Conservation (phyloP, 2,888 invertebrate species). For the Tortrix viridana region DNA sequence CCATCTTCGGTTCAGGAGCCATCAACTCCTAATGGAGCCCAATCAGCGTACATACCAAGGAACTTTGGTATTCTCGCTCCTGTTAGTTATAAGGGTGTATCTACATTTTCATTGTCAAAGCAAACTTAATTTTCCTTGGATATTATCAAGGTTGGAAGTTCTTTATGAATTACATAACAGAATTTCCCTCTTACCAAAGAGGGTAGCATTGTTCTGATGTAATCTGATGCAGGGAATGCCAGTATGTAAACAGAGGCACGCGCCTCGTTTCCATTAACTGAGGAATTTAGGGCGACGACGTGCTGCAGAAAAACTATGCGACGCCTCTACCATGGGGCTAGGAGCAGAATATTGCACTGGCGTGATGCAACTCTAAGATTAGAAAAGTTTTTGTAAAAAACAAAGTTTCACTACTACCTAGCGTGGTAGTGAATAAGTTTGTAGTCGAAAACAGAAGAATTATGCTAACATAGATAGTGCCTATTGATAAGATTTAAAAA, state of each 20-base stretch:
- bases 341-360: background rate
- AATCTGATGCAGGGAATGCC: conserved; percentile 9
- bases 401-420: too few relatives aligned
- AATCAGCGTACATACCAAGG: background rate
- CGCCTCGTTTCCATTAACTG: conserved; percentile 13
- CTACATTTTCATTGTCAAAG: background rate
- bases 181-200: background rate
- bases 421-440: too few relatives aligned
- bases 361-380: background rate
- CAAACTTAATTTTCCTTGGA: background rate
- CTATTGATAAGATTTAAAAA: too few relatives aligned
- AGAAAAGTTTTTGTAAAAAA: background rate
- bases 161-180: background rate
- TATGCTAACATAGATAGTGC: too few relatives aligned
- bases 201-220: background rate
- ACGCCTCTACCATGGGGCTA: background rate
- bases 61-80: too few relatives aligned
- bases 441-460: too few relatives aligned
- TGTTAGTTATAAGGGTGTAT: too few relatives aligned
- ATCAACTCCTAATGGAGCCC: background rate
- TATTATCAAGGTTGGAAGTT: background rate
- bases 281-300: conserved; percentile 17
- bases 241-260: conserved; percentile 15
- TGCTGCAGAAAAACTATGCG: conserved; percentile 12
- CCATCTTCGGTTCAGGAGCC: background rate